phyloP scores from a whole-genome alignment of 23 tunicate genomes.

The Ascidia mentula region DNA sequence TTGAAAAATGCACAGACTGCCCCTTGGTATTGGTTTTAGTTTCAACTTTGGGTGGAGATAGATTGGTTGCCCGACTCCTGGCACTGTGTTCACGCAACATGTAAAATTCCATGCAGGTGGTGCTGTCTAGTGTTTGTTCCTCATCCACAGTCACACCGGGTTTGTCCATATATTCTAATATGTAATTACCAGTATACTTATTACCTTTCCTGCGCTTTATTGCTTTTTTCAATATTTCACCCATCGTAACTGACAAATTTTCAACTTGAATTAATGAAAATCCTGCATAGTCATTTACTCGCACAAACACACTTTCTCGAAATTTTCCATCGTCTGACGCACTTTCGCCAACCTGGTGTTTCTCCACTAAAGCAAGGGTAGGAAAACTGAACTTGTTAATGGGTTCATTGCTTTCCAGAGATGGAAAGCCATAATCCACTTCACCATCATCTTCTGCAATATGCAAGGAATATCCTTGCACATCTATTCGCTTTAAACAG shows the following conservation, averaged over 20 bases:
- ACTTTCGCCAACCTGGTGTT: constrained; percentile 29
- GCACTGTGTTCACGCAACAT: constrained; percentile 85
- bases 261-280: constrained; percentile 75
- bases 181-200: constrained; percentile 48
- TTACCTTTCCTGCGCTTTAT: constrained; percentile 65
- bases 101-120: constrained; percentile 81
- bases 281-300: constrained; percentile 67
- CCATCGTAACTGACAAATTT: constrained; percentile 63
- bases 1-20: constrained; percentile 2
- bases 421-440: constrained; percentile 79
- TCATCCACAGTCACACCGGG: constrained; percentile 61
- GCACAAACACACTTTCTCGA: constrained; percentile 71
- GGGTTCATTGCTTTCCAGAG: constrained; percentile 66
- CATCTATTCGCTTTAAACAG: constrained; percentile 42
- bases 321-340: constrained; percentile 44
- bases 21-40: neutral
- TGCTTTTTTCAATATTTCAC: constrained; percentile 69
- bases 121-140: constrained; percentile 87
- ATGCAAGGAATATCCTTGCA: constrained; percentile 50
- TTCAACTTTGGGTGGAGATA: neutral
- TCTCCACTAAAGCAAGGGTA: constrained; percentile 75
- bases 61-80: constrained; percentile 14
- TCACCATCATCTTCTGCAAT: constrained; percentile 93
- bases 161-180: constrained; percentile 64
- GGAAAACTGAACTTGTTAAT: constrained; percentile 74